phyloP scores from a whole-genome alignment of 2,888 invertebrate genomes.

The Ptychoptera albimana region DNA sequence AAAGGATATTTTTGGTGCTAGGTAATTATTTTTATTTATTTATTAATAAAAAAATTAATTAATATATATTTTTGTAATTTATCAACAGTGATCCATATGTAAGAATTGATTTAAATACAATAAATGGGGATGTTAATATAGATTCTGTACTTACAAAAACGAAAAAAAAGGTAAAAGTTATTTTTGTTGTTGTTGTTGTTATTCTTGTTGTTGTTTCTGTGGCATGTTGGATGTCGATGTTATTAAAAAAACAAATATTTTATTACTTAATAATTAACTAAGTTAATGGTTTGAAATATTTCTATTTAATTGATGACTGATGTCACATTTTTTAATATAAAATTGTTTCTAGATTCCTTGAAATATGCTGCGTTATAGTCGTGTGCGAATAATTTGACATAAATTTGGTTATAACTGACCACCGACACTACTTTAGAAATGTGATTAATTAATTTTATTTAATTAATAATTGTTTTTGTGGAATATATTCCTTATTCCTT shows the following conservation, averaged over 20 bases:
- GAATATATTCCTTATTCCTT: too few relatives aligned
- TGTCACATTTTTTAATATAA: too few relatives aligned
- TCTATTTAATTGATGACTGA: not conserved
- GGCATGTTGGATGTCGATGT: not conserved
- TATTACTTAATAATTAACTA: conserved; percentile 4
- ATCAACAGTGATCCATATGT: conserved; percentile 87
- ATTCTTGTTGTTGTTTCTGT: conserved; percentile 3
- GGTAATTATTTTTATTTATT: conserved; percentile 34
- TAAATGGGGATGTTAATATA: conserved; percentile 72
- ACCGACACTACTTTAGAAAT: conserved; percentile 1
- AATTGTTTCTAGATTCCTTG: too few relatives aligned
- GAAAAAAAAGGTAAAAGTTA: conserved; percentile 71
- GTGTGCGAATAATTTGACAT: conserved; percentile 1
- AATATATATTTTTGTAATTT: conserved; percentile 5
- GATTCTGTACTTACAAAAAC: conserved; percentile 91
- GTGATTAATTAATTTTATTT: not conserved
- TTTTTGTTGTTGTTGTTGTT: not conserved
- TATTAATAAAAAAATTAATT: conserved; percentile 6
- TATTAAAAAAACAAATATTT: conserved; percentile 4
- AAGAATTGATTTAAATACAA: conserved; percentile 73
- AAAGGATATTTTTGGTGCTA: conserved; percentile 98
- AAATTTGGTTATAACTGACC: conserved; percentile 1
- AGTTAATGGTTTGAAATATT: too few relatives aligned
- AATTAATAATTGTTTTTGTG: too few relatives aligned
- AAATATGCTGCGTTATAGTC: too few relatives aligned